Base-by-base conservation (phyloP, 2,113 vertebrate species). In the Charadrius vociferus region DNA sequence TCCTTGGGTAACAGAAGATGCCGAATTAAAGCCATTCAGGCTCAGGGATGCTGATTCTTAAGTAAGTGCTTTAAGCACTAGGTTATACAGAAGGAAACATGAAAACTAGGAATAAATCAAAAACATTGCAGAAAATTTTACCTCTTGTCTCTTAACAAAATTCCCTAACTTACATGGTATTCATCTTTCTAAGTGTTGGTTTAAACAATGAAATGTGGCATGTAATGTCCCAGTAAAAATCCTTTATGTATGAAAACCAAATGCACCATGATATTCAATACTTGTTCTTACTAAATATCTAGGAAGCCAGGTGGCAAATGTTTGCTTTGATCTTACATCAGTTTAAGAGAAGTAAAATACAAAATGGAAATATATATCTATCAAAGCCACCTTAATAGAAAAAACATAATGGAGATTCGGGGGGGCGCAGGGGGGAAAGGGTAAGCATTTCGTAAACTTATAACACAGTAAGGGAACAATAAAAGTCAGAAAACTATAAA, bases 121-220 rank as follows among this genome's bases (percentile, higher is more conserved):
- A 90, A 88, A 73, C 5, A 84, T 58, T 90, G 82, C 21, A 41
- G 75, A 95, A 97, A 95, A 84, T 56, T 63, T 81, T 91, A 61
- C 77, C 30, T 83, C 59, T 71, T 66, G 18, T 86, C 68, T 97
- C 72, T 63, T 84, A 84, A 88, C 12, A 92, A 92, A 96, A 90
- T 78, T 90, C 85, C 67, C 85, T 95, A 36, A 81, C 55, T 47
- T 92, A 58, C 18, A 7, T 34, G 11, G 8, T 74, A 88, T 95
- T 83, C 32, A 81, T 85, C 88, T 94, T 93, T 56, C 43, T 88
- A 95, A 86, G 52, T 79, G 61, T 27, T 81, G 68, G 47, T 81
- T 93, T 95, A 92, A 88, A 88, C 82, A 93, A 84, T 71, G 41
- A 88, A 95, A 97, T 75, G 72, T 95, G 94, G n/a, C 63, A 81